These are phyloP conservation scores for Phylloscopus trochilus DNA, from an alignment of 2,113 vertebrate species.

Conservation along the genomic window DNA sequence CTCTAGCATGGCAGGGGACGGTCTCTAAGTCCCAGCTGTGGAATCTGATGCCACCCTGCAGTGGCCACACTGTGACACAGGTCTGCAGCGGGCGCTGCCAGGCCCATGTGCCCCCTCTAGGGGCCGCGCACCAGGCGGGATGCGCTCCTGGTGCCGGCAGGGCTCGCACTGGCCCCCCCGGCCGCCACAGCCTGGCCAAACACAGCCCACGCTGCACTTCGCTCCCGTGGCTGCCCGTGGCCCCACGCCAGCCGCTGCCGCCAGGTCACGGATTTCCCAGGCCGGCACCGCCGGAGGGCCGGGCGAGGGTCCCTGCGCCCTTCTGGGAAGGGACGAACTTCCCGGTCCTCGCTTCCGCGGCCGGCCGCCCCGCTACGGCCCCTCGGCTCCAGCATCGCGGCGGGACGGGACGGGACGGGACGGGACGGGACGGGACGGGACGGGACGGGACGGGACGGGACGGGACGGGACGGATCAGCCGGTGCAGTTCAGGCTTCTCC, in stretches of 20 bases:
- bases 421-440: background rate
- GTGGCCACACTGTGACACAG: too few relatives aligned
- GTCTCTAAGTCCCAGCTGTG: accelerated
- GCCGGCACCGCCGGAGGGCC: background rate
- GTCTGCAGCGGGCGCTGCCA: background rate
- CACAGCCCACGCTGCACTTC: background rate
- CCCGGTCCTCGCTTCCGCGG: background rate
- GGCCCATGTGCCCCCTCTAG: background rate
- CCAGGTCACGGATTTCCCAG: slow-evolving; percentile 52
- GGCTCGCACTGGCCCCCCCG: background rate
- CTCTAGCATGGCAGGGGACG: background rate
- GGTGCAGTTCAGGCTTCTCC: slow-evolving; percentile 31
- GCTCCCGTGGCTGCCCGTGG: background rate
- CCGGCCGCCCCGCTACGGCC: background rate
- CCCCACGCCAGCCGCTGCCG: background rate
- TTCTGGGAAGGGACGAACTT: background rate
- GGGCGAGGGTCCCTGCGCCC: background rate
- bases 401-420: background rate
- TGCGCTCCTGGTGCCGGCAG: background rate
- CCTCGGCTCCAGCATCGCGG: background rate
- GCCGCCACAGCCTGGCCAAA: background rate
- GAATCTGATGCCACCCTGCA: background rate
- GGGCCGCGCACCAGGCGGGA: background rate
- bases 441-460: background rate
- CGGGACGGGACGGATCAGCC: background rate